Conservation (phyloP, 2,113 vertebrate species). For the Pandion haliaetus region DNA sequence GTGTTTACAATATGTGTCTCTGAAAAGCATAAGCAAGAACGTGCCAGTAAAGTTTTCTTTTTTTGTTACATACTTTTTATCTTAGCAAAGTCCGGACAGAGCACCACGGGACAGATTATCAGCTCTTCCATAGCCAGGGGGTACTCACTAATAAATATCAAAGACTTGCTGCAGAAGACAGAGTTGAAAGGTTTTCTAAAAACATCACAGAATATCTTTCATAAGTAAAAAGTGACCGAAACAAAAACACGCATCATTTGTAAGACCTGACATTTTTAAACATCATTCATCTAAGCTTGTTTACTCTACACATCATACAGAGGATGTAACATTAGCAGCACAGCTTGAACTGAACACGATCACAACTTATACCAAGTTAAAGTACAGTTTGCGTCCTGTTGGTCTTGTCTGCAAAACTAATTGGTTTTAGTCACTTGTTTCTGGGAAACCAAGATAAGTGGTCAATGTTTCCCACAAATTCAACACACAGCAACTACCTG, state of each 20-base stretch:
- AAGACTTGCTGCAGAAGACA: neutral
- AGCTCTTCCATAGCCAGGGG: neutral
- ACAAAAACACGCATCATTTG: rapidly evolving
- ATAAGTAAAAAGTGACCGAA: neutral
- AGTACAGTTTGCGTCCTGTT: neutral
- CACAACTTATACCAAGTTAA: neutral
- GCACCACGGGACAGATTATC: too few relatives aligned
- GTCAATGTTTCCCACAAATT: neutral
- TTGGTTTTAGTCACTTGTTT: neutral
- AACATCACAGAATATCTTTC: neutral
- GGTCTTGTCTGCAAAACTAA: neutral
- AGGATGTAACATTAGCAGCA: neutral
- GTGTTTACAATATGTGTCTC: neutral
- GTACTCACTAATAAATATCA: rapidly evolving
- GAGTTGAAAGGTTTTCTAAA: neutral
- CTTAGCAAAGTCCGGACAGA: neutral
- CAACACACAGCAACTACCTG: neutral
- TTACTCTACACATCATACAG: neutral
- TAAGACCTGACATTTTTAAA: neutral
- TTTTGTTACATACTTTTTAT: neutral
- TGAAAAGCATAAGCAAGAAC: neutral
- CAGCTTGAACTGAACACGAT: neutral
- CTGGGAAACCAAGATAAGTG: neutral
- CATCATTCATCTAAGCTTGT: neutral
- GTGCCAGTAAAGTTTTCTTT: neutral